phyloP scores from a whole-genome alignment of 2,888 invertebrate genomes.

The Limenitis camilla region DNA sequence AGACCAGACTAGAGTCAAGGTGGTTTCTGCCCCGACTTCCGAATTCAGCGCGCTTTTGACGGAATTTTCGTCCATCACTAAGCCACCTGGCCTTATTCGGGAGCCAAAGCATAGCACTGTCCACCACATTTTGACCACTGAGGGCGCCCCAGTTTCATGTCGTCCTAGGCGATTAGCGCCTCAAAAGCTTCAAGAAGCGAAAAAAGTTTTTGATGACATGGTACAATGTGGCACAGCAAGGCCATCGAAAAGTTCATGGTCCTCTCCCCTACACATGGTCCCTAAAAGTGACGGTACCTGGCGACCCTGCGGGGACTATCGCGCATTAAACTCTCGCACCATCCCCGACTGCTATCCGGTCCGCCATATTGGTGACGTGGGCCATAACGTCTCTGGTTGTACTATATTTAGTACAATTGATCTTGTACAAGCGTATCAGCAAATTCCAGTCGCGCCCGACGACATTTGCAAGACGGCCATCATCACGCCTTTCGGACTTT shows the following conservation, averaged over 20 bases:
- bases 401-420: background rate
- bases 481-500: too few relatives aligned
- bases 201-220: slow-evolving; percentile 28
- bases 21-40: background rate
- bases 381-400: background rate
- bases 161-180: slow-evolving; percentile 8
- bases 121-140: slow-evolving; percentile 2
- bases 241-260: slow-evolving; percentile 26
- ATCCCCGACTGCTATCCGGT: slow-evolving; percentile 33
- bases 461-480: too few relatives aligned
- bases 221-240: slow-evolving; percentile 24
- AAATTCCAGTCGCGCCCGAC: slow-evolving; percentile 46
- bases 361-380: slow-evolving; percentile 25
- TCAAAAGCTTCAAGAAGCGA: slow-evolving; percentile 16
- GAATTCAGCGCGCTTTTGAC: slow-evolving; percentile 1
- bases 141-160: slow-evolving; percentile 1
- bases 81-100: background rate
- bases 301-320: slow-evolving; percentile 37
- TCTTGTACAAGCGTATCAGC: slow-evolving; percentile 35
- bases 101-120: background rate
- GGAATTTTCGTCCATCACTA: slow-evolving; percentile 4
- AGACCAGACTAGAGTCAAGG: slow-evolving; percentile 3
- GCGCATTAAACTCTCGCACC: slow-evolving; percentile 33
- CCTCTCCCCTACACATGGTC: slow-evolving; percentile 19
- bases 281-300: background rate